Base-by-base conservation (phyloP, 2,113 vertebrate species). In the Chaetorhynchus papuensis region DNA sequence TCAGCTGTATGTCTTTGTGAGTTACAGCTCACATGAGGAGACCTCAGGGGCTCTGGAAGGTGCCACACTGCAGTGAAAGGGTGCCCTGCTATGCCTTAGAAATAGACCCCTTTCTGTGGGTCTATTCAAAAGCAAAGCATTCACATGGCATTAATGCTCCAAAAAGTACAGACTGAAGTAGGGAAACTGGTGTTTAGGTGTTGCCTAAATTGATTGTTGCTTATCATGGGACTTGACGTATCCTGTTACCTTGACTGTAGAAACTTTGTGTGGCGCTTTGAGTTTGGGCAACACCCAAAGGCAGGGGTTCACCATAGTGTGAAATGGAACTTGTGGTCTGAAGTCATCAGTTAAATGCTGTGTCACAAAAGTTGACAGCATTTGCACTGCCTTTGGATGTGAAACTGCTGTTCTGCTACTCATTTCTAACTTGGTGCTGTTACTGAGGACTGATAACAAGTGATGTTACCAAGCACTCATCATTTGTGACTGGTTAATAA, bases 11-110 rank as follows among this genome's bases (percentile, higher is more conserved):
- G 18, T 17, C 33, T 68, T 20, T 35, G 59, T 2, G 31, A 56
- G 22, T 47, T 19, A 52, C 14, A 5, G 2, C 21, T 60, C 31
- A 35, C 0, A 0, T 33, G 19, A 50, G 45, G 70, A 72, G 15
- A 56, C 14, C 8, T 23, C 22, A 13, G 30, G 12, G 41, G 16
- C 18, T 89, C 47, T 77, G 47, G 35, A 35, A 66, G 52, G 33
- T 89, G 52, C 53, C 10, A 21, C 37, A 28, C 11, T n/a, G 27
- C 30, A 42, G 23, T 42, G 50, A 42, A 69, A 59, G 35, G 2
- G 13, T 61, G 26, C 24, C 9, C 80, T 44, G 56, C 49, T 37
- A 11, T 59, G 31, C 27, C n/a, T 79, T 84, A 60, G 45, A 23
- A 68, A 53, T 9, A 78, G 75, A 41, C 11, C 3, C 7, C 7